Conservation (phyloP, 2,113 vertebrate species). For the Gymnobelideus leadbeateri region DNA sequence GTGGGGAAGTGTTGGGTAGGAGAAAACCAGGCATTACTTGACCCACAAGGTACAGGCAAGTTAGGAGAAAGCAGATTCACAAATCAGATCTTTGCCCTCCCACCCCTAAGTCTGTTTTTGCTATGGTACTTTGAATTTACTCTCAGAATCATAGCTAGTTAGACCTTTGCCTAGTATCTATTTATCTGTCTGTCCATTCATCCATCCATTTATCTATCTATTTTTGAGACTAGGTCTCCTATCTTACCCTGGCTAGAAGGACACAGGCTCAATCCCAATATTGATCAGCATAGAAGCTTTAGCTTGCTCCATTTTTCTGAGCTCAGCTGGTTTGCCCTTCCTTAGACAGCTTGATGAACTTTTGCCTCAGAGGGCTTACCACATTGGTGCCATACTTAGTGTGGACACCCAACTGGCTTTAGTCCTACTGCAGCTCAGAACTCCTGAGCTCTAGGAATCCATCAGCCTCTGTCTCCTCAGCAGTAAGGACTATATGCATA, state of each 20-base stretch:
- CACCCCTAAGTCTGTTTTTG: background rate
- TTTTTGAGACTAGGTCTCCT: background rate
- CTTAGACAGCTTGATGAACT: background rate
- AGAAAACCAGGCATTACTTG: background rate
- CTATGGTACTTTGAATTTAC: background rate
- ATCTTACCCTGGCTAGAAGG: background rate
- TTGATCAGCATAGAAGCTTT: background rate
- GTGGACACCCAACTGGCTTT: background rate
- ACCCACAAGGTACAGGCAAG: background rate
- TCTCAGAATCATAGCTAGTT: background rate
- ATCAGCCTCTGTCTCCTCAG: background rate
- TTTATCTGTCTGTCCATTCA: background rate
- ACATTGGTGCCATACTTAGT: background rate
- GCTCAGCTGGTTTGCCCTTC: background rate
- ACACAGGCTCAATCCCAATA: background rate
- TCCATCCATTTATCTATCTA: background rate
- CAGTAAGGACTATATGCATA: background rate
- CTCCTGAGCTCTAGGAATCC: background rate
- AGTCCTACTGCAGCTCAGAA: background rate
- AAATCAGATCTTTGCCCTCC: background rate
- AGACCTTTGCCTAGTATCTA: background rate
- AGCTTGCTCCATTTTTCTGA: background rate
- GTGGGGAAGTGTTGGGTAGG: no score
- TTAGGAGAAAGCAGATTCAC: background rate
- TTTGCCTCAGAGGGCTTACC: background rate